phyloP scores from a whole-genome alignment of 2,113 vertebrate genomes.

The Xyrauchen texanus region DNA sequence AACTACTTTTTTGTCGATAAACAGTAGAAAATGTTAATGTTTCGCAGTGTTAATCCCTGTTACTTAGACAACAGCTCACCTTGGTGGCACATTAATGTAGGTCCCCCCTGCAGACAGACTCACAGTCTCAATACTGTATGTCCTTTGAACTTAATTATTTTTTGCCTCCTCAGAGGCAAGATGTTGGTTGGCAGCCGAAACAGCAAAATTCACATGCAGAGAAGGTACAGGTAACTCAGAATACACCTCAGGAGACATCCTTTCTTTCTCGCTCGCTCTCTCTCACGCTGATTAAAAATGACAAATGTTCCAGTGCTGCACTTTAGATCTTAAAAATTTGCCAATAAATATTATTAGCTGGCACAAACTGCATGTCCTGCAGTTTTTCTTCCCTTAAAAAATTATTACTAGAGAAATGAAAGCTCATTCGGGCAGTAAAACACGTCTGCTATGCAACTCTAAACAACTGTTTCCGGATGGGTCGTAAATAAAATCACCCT shows the following conservation, averaged over 20 bases:
- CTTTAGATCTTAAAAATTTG: conserved; percentile 54
- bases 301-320: conserved; percentile 51
- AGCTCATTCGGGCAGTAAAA: conserved; percentile 50
- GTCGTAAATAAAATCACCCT: conserved; percentile 48
- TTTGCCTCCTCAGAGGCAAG: conserved; percentile 45
- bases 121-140: conserved; percentile 19
- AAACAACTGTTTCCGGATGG: conserved; percentile 49
- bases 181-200: conserved; percentile 60
- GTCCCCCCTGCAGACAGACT: conserved; percentile 4
- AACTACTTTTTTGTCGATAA: too few species aligned
- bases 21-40: too few species aligned
- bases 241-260: conserved; percentile 31
- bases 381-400: conserved; percentile 58
- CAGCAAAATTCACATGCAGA: conserved; percentile 58
- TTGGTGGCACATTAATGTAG: neutral
- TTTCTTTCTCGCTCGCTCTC: conserved; percentile 15
- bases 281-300: conserved; percentile 45
- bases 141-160: conserved; percentile 49
- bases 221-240: conserved; percentile 33
- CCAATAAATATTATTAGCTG: conserved; percentile 61
- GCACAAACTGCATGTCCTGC: conserved; percentile 55
- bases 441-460: conserved; percentile 41
- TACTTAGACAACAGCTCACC: neutral
- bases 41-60: too few species aligned
- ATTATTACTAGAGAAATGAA: conserved; percentile 52